Evolutionary conservation across 1,140 invertebrate species (phyloP).

Genomic region (Sinonovacula constricta): DNA sequence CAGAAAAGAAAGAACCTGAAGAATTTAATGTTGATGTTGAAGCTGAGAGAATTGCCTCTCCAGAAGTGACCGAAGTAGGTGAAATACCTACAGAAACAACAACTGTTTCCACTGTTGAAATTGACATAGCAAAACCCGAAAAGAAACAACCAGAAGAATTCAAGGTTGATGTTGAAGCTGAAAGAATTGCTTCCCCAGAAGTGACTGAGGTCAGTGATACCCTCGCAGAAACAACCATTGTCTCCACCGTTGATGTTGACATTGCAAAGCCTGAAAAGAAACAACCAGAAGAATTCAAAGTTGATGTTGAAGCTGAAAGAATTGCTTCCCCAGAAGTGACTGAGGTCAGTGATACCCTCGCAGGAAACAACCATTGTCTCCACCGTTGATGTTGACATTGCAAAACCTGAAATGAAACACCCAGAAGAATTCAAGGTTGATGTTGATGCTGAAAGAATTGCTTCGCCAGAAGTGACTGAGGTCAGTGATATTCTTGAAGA

Average conservation of each 20-base stretch:
- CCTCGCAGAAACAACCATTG: slow-evolving; percentile 34
- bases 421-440: slow-evolving; percentile 56
- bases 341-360: slow-evolving; percentile 50
- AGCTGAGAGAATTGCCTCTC: slow-evolving; percentile 22
- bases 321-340: slow-evolving; percentile 54
- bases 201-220: slow-evolving; percentile 51
- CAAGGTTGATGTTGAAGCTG: slow-evolving; percentile 50
- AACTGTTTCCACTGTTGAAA: slow-evolving; percentile 49
- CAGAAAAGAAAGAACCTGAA: slow-evolving; percentile 45
- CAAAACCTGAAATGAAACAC: slow-evolving; percentile 34
- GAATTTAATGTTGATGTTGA: slow-evolving; percentile 52
- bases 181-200: slow-evolving; percentile 53
- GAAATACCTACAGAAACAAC: slow-evolving; percentile 29
- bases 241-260: slow-evolving; percentile 54
- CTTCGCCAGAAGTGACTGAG: slow-evolving; percentile 53
- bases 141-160: slow-evolving; percentile 49
- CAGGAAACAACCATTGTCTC: slow-evolving; percentile 22
- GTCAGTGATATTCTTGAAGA: slow-evolving; percentile 29
- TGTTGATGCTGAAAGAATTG: slow-evolving; percentile 51
- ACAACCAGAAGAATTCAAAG: slow-evolving; percentile 54
- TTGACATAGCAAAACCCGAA: slow-evolving; percentile 55
- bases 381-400: slow-evolving; percentile 46
- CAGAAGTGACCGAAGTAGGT: slow-evolving; percentile 30
- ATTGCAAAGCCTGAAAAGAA: slow-evolving; percentile 48
- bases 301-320: slow-evolving; percentile 45